Conservation (phyloP, 1,140 invertebrate genomes). For the Pseudomyrmex gracilis region DNA sequence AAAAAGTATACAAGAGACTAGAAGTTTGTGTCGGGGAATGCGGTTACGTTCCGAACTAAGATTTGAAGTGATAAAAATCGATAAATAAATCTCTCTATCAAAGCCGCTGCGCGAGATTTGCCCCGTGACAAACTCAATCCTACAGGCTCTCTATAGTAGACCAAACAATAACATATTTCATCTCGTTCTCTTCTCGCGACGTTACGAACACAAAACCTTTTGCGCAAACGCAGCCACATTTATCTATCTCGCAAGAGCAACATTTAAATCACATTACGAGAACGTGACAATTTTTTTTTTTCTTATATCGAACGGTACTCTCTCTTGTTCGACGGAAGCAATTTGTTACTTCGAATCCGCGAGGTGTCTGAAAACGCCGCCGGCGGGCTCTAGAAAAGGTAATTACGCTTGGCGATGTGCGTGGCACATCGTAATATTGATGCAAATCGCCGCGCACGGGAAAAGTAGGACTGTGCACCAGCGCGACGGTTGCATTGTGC, state of each 20-base stretch:
- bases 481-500: constrained; percentile 42
- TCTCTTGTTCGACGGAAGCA: constrained; percentile 13
- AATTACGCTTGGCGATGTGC: constrained; percentile 53
- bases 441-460: constrained; percentile 65
- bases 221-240: constrained; percentile 74
- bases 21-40: constrained; percentile 46
- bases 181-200: constrained; percentile 54
- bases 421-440: constrained; percentile 64
- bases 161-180: constrained; percentile 76
- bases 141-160: constrained; percentile 50
- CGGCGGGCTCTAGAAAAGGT: constrained; percentile 41
- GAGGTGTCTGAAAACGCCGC: constrained; percentile 1
- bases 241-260: constrained; percentile 74
- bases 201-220: constrained; percentile 58
- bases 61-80: constrained; percentile 40
- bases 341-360: constrained; percentile 25
- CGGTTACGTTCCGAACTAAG: neutral
- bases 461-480: constrained; percentile 71
- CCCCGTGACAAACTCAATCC: neutral
- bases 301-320: neutral
- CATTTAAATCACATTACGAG: constrained; percentile 40
- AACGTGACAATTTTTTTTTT: neutral
- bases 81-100: constrained; percentile 45
- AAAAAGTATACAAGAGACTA: neutral
- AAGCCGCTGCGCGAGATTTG: constrained; percentile 2